These are phyloP conservation scores for Leucophora obtusa DNA, from an alignment of 2,888 invertebrate genomes.

Conservation along the genomic window DNA sequence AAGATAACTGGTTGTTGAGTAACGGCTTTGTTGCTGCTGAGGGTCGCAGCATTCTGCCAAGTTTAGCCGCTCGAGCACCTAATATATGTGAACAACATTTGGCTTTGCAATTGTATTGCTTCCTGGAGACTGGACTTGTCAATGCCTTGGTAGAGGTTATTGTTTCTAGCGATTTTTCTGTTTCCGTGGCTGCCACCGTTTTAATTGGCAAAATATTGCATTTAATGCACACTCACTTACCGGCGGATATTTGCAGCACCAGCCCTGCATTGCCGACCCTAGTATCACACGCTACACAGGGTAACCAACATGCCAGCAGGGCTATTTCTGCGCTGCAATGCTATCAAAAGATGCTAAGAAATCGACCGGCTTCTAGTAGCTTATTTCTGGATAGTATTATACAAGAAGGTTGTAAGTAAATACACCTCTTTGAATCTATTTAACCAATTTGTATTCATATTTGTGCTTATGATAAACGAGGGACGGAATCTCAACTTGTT, in stretches of 20 bases:
- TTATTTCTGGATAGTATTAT: conserved; percentile 90
- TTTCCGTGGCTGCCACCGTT: conserved; percentile 94
- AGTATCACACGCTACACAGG: conserved; percentile 87
- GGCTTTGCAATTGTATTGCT: conserved; percentile 91
- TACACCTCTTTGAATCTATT: too few relatives aligned
- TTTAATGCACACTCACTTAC: conserved; percentile 90
- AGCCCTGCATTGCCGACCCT: conserved; percentile 91
- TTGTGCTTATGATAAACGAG: neutral
- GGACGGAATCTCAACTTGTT: too few relatives aligned
- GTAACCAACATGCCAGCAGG: conserved; percentile 89
- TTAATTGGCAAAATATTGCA: conserved; percentile 93
- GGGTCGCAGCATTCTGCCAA: conserved; percentile 90
- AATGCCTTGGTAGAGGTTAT: conserved; percentile 95
- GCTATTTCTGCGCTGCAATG: conserved; percentile 89
- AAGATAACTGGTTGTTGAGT: conserved; percentile 91
- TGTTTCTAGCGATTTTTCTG: conserved; percentile 88
- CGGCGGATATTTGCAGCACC: conserved; percentile 90
- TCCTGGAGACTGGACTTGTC: conserved; percentile 91
- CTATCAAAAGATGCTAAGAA: conserved; percentile 88
- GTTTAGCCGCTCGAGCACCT: conserved; percentile 90
- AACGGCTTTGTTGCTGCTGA: conserved; percentile 98
- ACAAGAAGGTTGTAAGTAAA: conserved; percentile 79
- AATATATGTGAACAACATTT: conserved; percentile 95
- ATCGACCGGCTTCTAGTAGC: conserved; percentile 89
- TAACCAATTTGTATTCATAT: too few relatives aligned